phyloP scores from a whole-genome alignment of 2,888 invertebrate species.

The Patella pellucida region DNA sequence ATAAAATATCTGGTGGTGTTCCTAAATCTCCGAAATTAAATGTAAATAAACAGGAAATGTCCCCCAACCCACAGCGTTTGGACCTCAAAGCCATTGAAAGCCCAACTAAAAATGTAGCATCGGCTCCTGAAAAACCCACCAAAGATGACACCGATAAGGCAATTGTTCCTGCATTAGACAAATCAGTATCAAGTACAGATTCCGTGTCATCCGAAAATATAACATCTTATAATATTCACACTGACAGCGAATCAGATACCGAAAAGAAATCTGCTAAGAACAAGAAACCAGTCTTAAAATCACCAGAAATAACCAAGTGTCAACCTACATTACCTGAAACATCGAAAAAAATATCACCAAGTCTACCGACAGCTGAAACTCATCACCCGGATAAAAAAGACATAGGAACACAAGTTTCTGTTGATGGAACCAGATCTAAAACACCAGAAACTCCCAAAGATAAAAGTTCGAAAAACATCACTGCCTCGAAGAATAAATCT shows the following conservation, averaged over 20 bases:
- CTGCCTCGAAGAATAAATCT: no score
- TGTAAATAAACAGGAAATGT: not conserved
- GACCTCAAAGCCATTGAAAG: no score
- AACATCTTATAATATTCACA: not conserved
- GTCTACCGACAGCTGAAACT: not conserved
- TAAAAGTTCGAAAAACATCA: no score
- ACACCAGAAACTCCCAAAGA: no score
- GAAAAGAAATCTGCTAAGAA: not conserved
- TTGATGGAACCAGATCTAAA: no score
- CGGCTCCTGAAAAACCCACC: not conserved
- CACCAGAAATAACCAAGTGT: no score
- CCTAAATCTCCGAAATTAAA: not conserved
- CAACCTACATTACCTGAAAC: no score
- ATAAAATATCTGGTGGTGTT: not conserved
- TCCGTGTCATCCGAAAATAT: constrained; percentile 2
- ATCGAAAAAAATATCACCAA: no score
- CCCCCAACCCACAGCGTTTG: no score
- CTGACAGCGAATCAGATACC: not conserved
- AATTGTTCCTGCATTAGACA: not conserved
- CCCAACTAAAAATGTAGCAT: no score
- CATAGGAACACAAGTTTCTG: not conserved
- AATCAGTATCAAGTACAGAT: not conserved
- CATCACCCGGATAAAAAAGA: not conserved
- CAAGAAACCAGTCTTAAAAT: no score
- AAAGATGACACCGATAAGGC: not conserved